Base-by-base conservation (phyloP, 30 jellyfish, hydroid and myxozoan species). In the Cassiopea andromeda region DNA sequence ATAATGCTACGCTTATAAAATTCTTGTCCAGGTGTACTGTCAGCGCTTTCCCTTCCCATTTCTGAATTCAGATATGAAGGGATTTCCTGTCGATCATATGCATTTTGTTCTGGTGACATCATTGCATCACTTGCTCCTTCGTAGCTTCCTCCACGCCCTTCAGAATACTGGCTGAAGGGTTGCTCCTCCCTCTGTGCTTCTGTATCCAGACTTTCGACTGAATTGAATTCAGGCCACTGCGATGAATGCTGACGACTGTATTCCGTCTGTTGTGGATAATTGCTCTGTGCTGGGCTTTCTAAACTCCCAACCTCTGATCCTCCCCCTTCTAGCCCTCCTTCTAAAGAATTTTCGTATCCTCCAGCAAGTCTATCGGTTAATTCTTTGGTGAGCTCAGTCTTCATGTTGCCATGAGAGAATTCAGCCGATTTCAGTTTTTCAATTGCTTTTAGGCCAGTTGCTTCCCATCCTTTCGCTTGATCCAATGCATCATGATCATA, bases 101-200 rank as follows among this genome's bases (percentile, higher is more conserved):
- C 80, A 48, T 87, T 87, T 78, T 75, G 81, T 16, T 87, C 94
- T 44, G 78, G 69, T 15, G 90, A 18, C 85, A 87, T 77, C 83
- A 71, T 48, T 77, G 93, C 49, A 13, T 77, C 90, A 54, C 84
- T 71, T 1, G 60, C 83, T 48, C 80, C 91, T 7, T 69, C 83
- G 70, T 83, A 83, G 58, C 74, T 67, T 18, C 89, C 94, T 58
- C 81, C 94, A 54, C 59, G 94, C 1, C 72, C 81, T 43, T 68
- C 88, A 1, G 89, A 46, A 78, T 67, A 87, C 49, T 77, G 94
- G 48, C 89, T 61, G 17, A 44, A 78, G 14, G 89, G 45, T 81
- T 87, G 94, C 66, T 87, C 94, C 61, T 87, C 94, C 46, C 94
- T 27, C 60, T 87, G 94, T 10, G 94, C 94, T 58, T 87, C 94